These are phyloP conservation scores for Podarcis muralis DNA, from an alignment of 2,113 vertebrate genomes.

Conservation along the genomic window DNA sequence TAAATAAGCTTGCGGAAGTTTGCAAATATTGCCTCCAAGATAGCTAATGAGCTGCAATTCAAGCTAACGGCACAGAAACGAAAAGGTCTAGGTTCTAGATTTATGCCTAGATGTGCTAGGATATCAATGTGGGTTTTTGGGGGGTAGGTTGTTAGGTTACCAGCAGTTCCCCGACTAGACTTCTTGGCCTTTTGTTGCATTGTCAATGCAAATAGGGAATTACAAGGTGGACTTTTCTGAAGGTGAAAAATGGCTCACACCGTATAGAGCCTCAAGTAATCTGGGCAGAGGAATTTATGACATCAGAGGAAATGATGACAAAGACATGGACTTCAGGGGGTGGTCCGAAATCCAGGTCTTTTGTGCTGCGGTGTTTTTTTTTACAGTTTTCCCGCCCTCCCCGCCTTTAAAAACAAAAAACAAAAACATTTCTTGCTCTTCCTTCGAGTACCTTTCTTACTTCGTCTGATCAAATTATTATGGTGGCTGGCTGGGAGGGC, in stretches of 20 bases:
- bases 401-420: too few relatives aligned
- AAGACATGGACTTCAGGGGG: too few relatives aligned
- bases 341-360: too few relatives aligned
- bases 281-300: too few relatives aligned
- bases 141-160: not conserved
- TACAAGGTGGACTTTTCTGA: not conserved
- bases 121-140: too few relatives aligned
- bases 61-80: constrained; percentile 50
- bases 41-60: constrained; percentile 29
- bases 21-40: constrained; percentile 55
- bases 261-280: not conserved
- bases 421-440: too few relatives aligned
- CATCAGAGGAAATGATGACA: not conserved
- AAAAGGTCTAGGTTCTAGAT: constrained; percentile 44
- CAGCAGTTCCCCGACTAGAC: not conserved
- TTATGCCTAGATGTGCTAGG: not conserved
- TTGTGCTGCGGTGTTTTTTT: too few relatives aligned
- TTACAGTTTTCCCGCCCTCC: too few relatives aligned
- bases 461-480: too few relatives aligned
- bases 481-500: too few relatives aligned
- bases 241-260: not conserved
- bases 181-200: not conserved
- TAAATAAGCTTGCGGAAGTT: constrained; percentile 25
- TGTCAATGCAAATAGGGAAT: too few relatives aligned
- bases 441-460: too few relatives aligned